Evolutionary conservation across 2,113 vertebrate genomes (phyloP), one percentile per base, ranked within the genome.

Genomic region (Lepidiolamprologus cunningtoni): DNA sequence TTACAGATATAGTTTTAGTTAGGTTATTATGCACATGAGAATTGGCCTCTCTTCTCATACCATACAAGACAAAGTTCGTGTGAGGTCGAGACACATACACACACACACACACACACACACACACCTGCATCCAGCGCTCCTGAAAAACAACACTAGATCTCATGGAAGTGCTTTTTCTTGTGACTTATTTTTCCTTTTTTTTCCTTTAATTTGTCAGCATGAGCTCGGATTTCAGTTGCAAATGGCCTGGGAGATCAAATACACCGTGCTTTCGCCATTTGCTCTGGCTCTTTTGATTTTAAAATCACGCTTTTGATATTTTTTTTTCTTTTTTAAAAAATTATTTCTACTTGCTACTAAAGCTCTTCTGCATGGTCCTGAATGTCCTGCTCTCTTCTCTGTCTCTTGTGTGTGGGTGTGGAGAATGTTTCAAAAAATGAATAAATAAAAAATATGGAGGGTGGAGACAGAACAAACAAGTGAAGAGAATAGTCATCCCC

Each of bases 101-200:
- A n/a, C n/a, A n/a, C n/a, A n/a, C n/a, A 83, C 84, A 86, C 87
- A 47, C 14, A 50, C 45, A 7, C 57, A 78, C 86, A 82, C 85
- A 83, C 89, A 88, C 84, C 63, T 93, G 91, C 91, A 93, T 92
- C 90, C 90, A 86, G 83, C 91, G 58, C 91, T 90, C 79, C 61
- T 88, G 80, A 88, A 76, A 89, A 82, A 86, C 8, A 87, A 90
- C 88, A 88, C 87, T 78, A 88, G 89, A 91, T 88, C 88, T 93
- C 93, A 93, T 90, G 87, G 92, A 93, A 94, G 84, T 94, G 91
- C 94, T 92, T 94, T 93, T 94, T 95, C 92, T 92, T 91, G 81
- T 94, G 86, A 89, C 82, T 81, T 61, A 19, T 19, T 61, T 61
- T 61, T 61, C 9, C 28, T 11, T 61, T 33, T 61, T 61, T 81